Conservation (phyloP, 2,888 invertebrate genomes). For the Cancer borealis region DNA sequence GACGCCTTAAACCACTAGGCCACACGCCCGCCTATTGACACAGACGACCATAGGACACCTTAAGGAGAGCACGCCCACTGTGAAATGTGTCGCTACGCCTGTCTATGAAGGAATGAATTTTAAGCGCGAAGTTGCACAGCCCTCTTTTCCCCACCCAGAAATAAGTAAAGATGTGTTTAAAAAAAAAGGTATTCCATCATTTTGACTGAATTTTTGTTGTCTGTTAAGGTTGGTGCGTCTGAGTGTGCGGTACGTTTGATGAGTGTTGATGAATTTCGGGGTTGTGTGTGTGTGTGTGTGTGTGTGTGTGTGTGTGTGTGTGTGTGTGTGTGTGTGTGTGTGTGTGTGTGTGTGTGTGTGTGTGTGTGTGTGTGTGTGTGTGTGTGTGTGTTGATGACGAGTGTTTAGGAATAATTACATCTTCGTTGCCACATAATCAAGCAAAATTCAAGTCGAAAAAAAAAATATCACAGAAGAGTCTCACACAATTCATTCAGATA, state of each 20-base stretch:
- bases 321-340: background rate
- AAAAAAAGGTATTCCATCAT: background rate
- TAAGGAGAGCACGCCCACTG: conserved; percentile 8
- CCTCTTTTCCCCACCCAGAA: background rate
- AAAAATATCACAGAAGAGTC: too few species aligned
- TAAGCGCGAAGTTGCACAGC: background rate
- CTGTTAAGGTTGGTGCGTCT: background rate
- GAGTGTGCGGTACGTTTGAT: background rate
- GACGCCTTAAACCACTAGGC: background rate
- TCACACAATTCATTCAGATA: too few species aligned
- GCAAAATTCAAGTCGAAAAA: too few species aligned
- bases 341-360: background rate
- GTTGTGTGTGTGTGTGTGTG: background rate
- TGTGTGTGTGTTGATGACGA: too few species aligned
- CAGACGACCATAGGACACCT: conserved; percentile 6
- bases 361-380: too few species aligned
- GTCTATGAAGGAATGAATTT: background rate
- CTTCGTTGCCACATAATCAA: too few species aligned
- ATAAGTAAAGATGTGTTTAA: background rate
- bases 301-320: background rate
- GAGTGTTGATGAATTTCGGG: background rate
- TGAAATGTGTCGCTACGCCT: conserved; percentile 23
- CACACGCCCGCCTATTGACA: conserved; percentile 14
- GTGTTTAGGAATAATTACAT: too few species aligned
- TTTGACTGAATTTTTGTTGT: background rate